Conservation (phyloP, 1,140 invertebrate species). For the Rhynchophorus ferrugineus region DNA sequence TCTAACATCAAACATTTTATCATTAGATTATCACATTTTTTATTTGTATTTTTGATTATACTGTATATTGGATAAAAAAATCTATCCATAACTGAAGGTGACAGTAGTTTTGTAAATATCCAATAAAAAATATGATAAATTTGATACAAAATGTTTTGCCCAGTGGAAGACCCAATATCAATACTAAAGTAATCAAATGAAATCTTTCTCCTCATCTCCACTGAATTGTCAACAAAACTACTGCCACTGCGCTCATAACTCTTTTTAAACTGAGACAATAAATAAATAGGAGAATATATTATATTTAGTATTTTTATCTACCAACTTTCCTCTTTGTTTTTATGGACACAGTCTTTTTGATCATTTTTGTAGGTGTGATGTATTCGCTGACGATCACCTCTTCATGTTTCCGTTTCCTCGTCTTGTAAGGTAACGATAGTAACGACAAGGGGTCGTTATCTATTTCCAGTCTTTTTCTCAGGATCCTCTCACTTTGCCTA, state of each 20-base stretch:
- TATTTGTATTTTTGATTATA: background rate
- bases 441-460: conserved; percentile 31
- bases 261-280: conserved; percentile 6
- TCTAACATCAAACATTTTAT: conserved; percentile 1
- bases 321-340: conserved; percentile 2
- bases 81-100: background rate
- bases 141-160: too few species aligned
- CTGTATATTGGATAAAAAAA: background rate
- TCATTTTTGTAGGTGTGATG: conserved; percentile 28
- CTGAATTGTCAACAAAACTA: too few species aligned
- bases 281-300: background rate
- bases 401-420: conserved; percentile 30
- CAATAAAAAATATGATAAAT: background rate
- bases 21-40: background rate
- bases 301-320: conserved; percentile 1
- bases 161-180: too few species aligned
- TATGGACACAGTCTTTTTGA: conserved; percentile 23
- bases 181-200: too few species aligned
- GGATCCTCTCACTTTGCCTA: conserved; percentile 37
- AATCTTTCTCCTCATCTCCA: too few species aligned
- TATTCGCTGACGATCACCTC: conserved; percentile 9
- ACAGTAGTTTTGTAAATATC: background rate
- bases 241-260: too few species aligned
- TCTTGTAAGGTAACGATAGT: conserved; percentile 27
- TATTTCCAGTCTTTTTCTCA: conserved; percentile 33